Percentiles rank a stretch among this genome's conserved stretches.
phyloP scores from a whole-genome alignment of 2,113 vertebrate genomes.

The Chaetodon trifascialis region DNA sequence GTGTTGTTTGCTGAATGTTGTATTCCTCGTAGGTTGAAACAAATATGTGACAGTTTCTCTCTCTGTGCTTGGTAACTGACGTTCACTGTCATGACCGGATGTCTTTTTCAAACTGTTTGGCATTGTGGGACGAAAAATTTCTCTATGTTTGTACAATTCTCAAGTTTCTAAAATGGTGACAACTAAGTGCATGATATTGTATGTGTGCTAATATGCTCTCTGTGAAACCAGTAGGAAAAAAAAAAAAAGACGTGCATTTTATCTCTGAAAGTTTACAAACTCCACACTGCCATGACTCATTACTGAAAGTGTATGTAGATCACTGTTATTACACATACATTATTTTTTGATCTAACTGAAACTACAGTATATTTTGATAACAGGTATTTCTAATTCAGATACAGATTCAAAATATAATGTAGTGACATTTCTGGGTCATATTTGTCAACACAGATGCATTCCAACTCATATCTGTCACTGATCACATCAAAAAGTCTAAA shows the following conservation, averaged over 20 bases:
- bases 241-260: constrained; percentile 11
- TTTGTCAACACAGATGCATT: constrained; percentile 16
- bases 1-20: constrained; percentile 75
- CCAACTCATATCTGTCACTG: constrained; percentile 2
- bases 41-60: constrained; percentile 48
- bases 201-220: constrained; percentile 58
- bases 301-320: constrained; percentile 18
- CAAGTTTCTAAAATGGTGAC: constrained; percentile 68
- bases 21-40: constrained; percentile 66
- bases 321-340: not conserved
- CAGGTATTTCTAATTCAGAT: constrained; percentile 35
- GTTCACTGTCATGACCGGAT: constrained; percentile 69
- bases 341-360: constrained; percentile 16
- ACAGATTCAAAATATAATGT: constrained; percentile 13
- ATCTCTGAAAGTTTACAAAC: constrained; percentile 60
- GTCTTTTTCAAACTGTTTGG: constrained; percentile 77
- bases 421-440: not conserved
- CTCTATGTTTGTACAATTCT: constrained; percentile 79
- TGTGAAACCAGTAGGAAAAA: constrained; percentile 27
- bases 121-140: constrained; percentile 68
- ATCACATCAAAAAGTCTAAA: constrained; percentile 18
- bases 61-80: constrained; percentile 82
- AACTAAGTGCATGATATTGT: constrained; percentile 76
- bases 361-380: constrained; percentile 54
- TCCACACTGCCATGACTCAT: constrained; percentile 9